Percentiles rank a stretch among this genome's conserved stretches.
phyloP scores from a whole-genome alignment of 2,888 invertebrate genomes.

The Dione juno region DNA sequence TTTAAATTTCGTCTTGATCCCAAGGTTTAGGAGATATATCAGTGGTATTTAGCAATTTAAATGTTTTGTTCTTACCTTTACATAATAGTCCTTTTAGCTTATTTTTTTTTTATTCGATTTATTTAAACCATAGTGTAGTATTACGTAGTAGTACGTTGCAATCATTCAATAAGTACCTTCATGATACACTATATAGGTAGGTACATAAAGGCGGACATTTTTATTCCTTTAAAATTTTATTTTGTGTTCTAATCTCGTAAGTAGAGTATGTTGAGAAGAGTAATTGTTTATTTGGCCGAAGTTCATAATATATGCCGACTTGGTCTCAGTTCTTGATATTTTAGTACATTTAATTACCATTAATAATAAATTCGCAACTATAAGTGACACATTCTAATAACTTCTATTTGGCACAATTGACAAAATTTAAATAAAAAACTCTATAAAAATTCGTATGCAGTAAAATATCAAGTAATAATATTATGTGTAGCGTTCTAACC shows the following conservation, averaged over 20 bases:
- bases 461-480: neutral
- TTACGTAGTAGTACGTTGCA: too few relatives aligned
- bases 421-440: neutral
- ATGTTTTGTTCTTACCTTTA: slow-evolving; percentile 33
- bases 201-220: too few relatives aligned
- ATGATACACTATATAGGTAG: too few relatives aligned
- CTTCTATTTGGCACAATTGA: neutral
- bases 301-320: neutral
- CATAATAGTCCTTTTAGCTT: slow-evolving; percentile 18
- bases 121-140: too few relatives aligned
- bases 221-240: too few relatives aligned
- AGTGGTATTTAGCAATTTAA: slow-evolving; percentile 42
- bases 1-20: slow-evolving; percentile 40
- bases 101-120: slow-evolving; percentile 14
- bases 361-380: neutral
- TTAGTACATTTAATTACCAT: neutral
- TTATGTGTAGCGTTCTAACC: neutral
- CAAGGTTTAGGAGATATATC: slow-evolving; percentile 41
- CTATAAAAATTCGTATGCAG: neutral
- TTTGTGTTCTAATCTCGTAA: too few relatives aligned
- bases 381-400: neutral
- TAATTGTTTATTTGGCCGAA: neutral
- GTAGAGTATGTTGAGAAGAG: too few relatives aligned
- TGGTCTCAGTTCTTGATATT: neutral
- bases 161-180: too few relatives aligned